These are phyloP conservation scores for Actinia tenebrosa DNA, from an alignment of 64 coral and sea anemone genomes.

Conservation along the genomic window DNA sequence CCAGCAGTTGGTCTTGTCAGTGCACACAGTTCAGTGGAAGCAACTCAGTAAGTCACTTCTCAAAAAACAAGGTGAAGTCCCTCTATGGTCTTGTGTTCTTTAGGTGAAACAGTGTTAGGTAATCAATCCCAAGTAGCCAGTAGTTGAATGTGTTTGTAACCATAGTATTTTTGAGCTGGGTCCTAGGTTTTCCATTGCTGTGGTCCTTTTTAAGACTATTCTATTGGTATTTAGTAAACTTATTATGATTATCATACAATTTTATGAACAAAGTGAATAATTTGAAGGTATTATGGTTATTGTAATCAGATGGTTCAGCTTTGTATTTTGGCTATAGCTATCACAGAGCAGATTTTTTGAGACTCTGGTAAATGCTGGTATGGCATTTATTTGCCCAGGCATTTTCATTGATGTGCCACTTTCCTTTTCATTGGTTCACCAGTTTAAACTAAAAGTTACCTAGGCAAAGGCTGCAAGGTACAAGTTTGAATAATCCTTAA, in stretches of 20 bases:
- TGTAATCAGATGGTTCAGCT: neutral
- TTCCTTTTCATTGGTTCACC: too few relatives aligned
- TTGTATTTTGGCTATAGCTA: neutral
- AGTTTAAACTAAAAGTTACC: too few relatives aligned
- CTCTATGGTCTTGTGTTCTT: neutral
- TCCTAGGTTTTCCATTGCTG: neutral
- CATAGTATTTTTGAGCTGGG: neutral
- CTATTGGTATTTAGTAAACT: neutral
- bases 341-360: neutral
- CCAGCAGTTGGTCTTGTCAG: conserved; percentile 9
- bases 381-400: too few relatives aligned
- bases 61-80: neutral
- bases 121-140: neutral
- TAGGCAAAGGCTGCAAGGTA: too few relatives aligned
- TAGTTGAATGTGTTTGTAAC: neutral
- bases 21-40: conserved; percentile 20
- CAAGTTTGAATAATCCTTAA: too few relatives aligned
- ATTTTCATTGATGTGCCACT: too few relatives aligned
- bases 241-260: neutral
- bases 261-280: neutral
- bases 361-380: neutral
- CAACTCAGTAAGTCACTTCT: conserved; percentile 22
- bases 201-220: neutral
- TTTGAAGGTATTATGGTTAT: neutral
- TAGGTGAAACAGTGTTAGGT: neutral